Conservation (phyloP, 2,797 vertebrate genomes). For the Acanthornis magna region DNA sequence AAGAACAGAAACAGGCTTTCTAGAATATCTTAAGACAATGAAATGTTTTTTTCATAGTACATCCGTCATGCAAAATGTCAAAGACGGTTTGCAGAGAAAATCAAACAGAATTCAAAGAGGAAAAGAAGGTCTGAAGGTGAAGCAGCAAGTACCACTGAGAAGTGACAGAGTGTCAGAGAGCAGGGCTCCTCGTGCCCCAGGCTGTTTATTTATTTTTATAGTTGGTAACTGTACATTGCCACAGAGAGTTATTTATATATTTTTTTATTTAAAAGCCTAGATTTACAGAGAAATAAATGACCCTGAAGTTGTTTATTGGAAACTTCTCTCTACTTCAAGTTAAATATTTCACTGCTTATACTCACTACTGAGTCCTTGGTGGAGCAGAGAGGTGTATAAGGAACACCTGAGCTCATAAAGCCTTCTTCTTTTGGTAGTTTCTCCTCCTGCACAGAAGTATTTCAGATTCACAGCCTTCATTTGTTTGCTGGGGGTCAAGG, state of each 20-base stretch:
- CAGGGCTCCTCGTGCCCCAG: not conserved
- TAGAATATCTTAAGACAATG: not conserved
- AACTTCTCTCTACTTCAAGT: not conserved
- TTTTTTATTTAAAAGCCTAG: not conserved
- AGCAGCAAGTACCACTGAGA: not conserved
- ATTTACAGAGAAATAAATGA: not conserved
- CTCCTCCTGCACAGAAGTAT: not conserved
- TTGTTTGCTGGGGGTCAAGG: not conserved
- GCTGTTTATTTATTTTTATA: constrained; percentile 27
- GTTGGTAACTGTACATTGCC: not conserved
- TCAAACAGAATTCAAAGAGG: constrained; percentile 20
- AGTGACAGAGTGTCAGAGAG: constrained; percentile 32
- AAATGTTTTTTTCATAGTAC: constrained; percentile 1
- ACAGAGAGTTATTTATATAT: not conserved
- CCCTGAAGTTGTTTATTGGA: not conserved
- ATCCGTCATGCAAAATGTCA: constrained; percentile 10
- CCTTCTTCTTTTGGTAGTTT: not conserved
- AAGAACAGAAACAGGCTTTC: not conserved
- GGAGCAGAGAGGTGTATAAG: not conserved
- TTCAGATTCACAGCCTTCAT: not conserved
- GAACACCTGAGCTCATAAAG: not conserved
- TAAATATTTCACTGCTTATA: not conserved
- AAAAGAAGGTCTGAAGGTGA: constrained; percentile 34
- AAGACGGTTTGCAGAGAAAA: constrained; percentile 11
- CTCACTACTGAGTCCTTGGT: not conserved